Base-by-base conservation (phyloP, 2,888 invertebrate species). In the Cryptocephalus primarius region DNA sequence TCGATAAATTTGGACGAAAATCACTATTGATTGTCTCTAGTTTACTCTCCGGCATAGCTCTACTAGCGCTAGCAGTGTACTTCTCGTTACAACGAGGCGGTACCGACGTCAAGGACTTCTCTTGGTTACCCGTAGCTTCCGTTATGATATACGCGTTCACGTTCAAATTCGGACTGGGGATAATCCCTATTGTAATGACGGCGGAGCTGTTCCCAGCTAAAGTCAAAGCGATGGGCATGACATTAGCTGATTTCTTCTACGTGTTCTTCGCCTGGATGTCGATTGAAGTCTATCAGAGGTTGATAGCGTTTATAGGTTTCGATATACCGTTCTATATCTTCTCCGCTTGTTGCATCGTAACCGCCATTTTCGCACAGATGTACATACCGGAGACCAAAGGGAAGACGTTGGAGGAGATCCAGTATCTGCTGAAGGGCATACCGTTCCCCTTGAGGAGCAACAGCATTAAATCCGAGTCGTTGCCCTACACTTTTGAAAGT, bases 201-300 rank as follows among this genome's bases (percentile, higher is more conserved):
- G 68, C 65, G 0, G 69, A 69, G 51, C 47, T 69, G n/a, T 69
- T 69, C 48, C 68, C 69, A 1, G 63, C 68, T 4, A 65, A 62
- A 49, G 63, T 68, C 4, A 69, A 69, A 55, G 69, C 68, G 1
- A 63, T 65, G 58, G 68, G 68, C 8, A 67, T 68, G 67, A 65
- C 69, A 0, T 48, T 66, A 42, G 60, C 68, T 1, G 69, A 69
- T 48, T 60, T 61, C 8, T 60, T 64, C 54, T 69, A 67, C 45
- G 62, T 68, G 1, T 47, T 63, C 9, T 65, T 64, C 43, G 63
- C 63, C 1, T 53, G 65, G 34, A 53, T 67, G 8, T 65, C 66
- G 1, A 57, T 68, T 8, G 60, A 65, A 45, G 40, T 68, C 14
- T 69, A 64, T 48, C 62, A 66, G 44, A 49, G 53, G 13, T 55